A percentile compares a stretch with the other conserved stretches of the same genome.
Conservation (phyloP, 2,888 invertebrate genomes). For the Merodon equestris region DNA sequence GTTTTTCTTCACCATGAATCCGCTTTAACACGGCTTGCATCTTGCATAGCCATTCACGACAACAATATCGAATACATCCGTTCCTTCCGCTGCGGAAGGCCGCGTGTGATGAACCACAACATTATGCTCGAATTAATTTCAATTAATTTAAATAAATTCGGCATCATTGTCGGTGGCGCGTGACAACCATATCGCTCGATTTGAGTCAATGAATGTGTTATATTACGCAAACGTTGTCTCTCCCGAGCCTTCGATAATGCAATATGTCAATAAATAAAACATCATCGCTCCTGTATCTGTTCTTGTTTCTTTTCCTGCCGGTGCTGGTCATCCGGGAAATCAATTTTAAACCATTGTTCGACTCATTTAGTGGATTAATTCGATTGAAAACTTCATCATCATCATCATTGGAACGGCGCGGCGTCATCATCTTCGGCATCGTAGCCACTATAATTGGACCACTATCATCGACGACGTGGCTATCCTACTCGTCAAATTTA, state of each 20-base stretch:
- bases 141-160: slow-evolving; percentile 49
- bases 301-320: no score
- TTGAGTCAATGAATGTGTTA: slow-evolving; percentile 6
- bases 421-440: slow-evolving; percentile 9
- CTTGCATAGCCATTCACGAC: background rate
- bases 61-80: slow-evolving; percentile 15
- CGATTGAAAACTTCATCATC: slow-evolving; percentile 52
- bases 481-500: slow-evolving; percentile 34
- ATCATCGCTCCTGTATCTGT: background rate
- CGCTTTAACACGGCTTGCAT: slow-evolving; percentile 6
- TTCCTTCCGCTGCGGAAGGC: no score
- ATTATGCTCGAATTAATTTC: slow-evolving; percentile 36
- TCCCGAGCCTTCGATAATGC: background rate
- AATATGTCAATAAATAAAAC: slow-evolving; percentile 28
- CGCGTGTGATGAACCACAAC: slow-evolving; percentile 14
- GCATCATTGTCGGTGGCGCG: background rate
- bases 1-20: background rate
- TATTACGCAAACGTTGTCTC: slow-evolving; percentile 6
- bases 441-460: no score
- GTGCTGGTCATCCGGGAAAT: slow-evolving; percentile 21
- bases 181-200: background rate
- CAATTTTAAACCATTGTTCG: slow-evolving; percentile 60
- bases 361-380: slow-evolving; percentile 64
- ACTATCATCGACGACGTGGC: slow-evolving; percentile 6
- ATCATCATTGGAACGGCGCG: slow-evolving; percentile 28